Percentiles rank a stretch among this genome's conserved stretches.
Conservation (phyloP, 2,888 invertebrate species). For the Lampropteryx suffumata region DNA sequence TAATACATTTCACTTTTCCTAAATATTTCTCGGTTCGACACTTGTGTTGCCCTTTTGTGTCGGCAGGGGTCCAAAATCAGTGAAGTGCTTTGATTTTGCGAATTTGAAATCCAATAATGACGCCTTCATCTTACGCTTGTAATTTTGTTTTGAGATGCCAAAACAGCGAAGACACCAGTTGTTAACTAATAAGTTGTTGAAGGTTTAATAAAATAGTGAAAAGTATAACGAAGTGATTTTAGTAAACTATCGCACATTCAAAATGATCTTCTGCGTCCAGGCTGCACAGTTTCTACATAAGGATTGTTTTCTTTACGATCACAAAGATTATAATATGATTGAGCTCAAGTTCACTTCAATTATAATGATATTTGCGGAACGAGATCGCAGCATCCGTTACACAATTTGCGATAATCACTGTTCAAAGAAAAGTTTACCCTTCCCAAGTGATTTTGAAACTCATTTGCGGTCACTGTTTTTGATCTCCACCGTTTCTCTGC, state of each 20-base stretch:
- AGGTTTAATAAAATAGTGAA: no score
- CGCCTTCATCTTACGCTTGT: slow-evolving; percentile 25
- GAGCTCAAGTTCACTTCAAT: slow-evolving; percentile 30
- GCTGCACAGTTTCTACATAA: no score
- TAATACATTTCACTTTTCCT: slow-evolving; percentile 42
- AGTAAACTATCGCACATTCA: no score
- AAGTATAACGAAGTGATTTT: no score
- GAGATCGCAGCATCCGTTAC: slow-evolving; percentile 59
- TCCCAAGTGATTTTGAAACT: slow-evolving; percentile 63
- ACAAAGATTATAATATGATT: not conserved
- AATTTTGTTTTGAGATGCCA: slow-evolving; percentile 13
- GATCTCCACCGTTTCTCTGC: slow-evolving; percentile 56
- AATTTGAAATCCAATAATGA: slow-evolving; percentile 35
- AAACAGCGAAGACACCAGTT: no score
- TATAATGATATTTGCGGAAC: slow-evolving; percentile 54
- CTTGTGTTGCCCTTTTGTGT: slow-evolving; percentile 37
- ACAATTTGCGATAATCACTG: slow-evolving; percentile 73
- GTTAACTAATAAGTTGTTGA: no score
- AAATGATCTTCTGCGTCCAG: no score
- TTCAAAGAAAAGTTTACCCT: slow-evolving; percentile 66
- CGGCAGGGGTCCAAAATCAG: slow-evolving; percentile 39
- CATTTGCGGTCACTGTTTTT: slow-evolving; percentile 75
- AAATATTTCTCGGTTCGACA: slow-evolving; percentile 34
- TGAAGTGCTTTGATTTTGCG: slow-evolving; percentile 33
- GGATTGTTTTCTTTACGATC: not conserved